A percentile compares a stretch with the other conserved stretches of the same genome.
phyloP scores from a whole-genome alignment of 1,140 invertebrate genomes.

The Theocolax elegans region DNA sequence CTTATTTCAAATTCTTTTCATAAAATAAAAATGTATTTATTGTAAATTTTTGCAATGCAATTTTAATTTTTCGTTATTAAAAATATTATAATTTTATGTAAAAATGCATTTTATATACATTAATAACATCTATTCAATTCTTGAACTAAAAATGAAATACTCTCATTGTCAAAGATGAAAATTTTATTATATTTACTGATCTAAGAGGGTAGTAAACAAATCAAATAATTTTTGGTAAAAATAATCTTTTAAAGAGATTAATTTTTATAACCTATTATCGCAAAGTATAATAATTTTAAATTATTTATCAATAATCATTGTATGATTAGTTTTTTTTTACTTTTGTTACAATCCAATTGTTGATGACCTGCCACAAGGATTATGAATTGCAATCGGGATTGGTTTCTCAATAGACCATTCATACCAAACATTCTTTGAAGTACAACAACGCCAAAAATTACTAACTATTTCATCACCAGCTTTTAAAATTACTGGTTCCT shows the following conservation, averaged over 20 bases:
- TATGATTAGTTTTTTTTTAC: background rate
- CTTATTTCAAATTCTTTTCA: too few relatives aligned
- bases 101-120: too few relatives aligned
- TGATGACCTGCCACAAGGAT: constrained; percentile 83
- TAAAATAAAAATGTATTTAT: too few relatives aligned
- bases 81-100: too few relatives aligned
- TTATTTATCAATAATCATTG: background rate
- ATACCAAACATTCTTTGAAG: constrained; percentile 91
- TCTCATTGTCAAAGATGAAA: too few relatives aligned
- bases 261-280: constrained; percentile 2
- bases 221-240: background rate
- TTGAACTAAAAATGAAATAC: too few relatives aligned
- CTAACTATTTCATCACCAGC: constrained; percentile 79
- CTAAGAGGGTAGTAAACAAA: background rate
- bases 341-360: constrained; percentile 70
- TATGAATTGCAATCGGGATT: constrained; percentile 76
- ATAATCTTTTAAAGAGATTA: constrained; percentile 1
- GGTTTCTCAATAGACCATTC: constrained; percentile 90
- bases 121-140: too few relatives aligned
- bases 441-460: constrained; percentile 88
- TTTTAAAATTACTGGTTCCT: constrained; percentile 81
- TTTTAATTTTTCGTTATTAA: too few relatives aligned
- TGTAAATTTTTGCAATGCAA: too few relatives aligned
- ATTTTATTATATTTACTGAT: background rate
- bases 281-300: background rate